Evolutionary conservation across 2,113 vertebrate species (phyloP).

Genomic region (Phalacrocorax pelagicus): DNA sequence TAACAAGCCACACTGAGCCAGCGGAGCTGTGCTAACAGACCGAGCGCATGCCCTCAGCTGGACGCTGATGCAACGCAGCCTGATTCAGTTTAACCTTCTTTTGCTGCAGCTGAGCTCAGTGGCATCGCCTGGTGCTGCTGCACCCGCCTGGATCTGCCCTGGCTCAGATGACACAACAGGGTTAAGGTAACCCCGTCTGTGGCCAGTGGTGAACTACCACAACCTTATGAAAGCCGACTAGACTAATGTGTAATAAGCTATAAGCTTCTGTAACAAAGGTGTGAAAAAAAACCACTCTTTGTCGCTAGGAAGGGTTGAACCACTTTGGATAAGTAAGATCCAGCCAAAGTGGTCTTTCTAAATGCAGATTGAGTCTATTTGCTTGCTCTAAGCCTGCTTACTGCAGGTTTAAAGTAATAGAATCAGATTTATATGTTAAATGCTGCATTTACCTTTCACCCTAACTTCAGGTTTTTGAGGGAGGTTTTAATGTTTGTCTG

Average conservation of each 20-base stretch:
- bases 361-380: not conserved
- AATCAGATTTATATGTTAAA: not conserved
- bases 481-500: not conserved
- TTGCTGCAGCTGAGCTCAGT: not conserved
- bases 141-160: accelerated
- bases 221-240: not conserved
- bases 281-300: not conserved
- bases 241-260: not conserved
- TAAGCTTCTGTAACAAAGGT: not conserved
- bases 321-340: not conserved
- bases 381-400: not conserved
- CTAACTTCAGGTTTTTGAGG: not conserved
- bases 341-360: not conserved
- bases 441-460: not conserved
- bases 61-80: not conserved
- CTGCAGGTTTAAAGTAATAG: not conserved
- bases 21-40: not conserved
- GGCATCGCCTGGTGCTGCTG: not conserved
- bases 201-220: not conserved
- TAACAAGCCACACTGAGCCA: not conserved
- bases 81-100: not conserved
- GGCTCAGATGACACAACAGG: not conserved
- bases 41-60: not conserved
- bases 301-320: not conserved
- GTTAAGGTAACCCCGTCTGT: not conserved